Evolutionary conservation across 1,140 invertebrate species (phyloP).

Genomic region (Choristoneura fumiferana): DNA sequence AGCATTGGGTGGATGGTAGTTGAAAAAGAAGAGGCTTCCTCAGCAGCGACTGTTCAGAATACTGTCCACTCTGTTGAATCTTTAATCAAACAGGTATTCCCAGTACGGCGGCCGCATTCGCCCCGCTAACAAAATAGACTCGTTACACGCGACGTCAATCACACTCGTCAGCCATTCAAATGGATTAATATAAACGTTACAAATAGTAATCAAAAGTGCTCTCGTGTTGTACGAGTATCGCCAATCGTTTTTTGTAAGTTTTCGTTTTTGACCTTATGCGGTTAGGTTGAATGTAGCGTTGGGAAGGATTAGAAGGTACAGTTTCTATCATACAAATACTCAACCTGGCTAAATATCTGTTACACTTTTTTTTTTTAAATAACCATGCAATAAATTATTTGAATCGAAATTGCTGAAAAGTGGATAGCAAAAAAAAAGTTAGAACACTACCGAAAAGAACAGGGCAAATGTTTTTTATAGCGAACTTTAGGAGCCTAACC

Average conservation of each 20-base stretch:
- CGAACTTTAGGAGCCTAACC: no score
- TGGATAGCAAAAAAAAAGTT: no score
- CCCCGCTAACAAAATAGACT: constrained; percentile 60
- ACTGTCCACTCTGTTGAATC: neutral
- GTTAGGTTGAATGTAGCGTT: constrained; percentile 23
- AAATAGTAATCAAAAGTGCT: constrained; percentile 65
- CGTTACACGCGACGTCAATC: constrained; percentile 64
- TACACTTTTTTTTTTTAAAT: no score
- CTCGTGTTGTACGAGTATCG: constrained; percentile 39
- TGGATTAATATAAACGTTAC: constrained; percentile 66
- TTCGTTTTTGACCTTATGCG: constrained; percentile 36
- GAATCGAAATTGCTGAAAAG: no score
- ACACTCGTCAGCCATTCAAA: constrained; percentile 39
- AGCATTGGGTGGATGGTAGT: no score
- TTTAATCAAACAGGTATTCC: constrained; percentile 12
- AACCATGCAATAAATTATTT: no score
- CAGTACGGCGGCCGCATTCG: constrained; percentile 35
- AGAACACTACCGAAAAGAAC: no score
- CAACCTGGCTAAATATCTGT: no score
- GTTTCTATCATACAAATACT: no score
- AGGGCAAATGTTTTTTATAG: no score
- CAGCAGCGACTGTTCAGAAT: no score
- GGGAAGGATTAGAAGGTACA: constrained; percentile 11
- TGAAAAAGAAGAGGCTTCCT: no score
- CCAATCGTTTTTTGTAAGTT: constrained; percentile 43